A percentile compares a stretch with the other conserved stretches of the same genome.
phyloP scores from a whole-genome alignment of 2,113 vertebrate species.

The Barbus barbus region DNA sequence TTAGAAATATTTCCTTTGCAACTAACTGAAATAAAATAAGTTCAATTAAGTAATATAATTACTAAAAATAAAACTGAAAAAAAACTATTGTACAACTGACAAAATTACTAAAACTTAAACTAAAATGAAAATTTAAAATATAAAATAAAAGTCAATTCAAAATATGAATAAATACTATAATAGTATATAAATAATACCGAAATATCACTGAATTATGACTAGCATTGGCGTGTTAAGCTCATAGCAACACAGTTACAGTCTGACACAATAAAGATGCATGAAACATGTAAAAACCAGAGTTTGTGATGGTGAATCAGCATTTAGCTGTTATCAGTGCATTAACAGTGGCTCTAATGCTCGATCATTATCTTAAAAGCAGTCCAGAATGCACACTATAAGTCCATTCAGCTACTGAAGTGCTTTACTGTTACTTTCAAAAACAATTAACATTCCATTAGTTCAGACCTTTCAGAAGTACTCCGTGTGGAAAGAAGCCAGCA shows the following conservation, averaged over 20 bases:
- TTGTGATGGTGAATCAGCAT: constrained; percentile 29
- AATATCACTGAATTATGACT: background rate
- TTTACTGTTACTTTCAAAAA: constrained; percentile 28
- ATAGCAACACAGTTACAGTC: background rate
- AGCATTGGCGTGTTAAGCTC: background rate
- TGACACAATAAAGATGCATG: background rate
- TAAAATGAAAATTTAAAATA: background rate
- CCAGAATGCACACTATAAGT: constrained; percentile 29
- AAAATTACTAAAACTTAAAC: background rate
- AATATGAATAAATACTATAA: background rate
- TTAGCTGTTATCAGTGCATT: background rate
- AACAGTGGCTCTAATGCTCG: background rate
- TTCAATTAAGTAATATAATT: background rate
- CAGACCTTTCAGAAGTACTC: constrained; percentile 10
- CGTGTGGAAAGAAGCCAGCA: background rate
- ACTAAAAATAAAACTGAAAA: background rate
- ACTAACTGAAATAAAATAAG: background rate
- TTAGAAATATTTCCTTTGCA: no score
- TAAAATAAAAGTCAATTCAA: no score
- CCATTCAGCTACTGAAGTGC: constrained; percentile 42
- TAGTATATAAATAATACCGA: background rate
- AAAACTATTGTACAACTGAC: no score
- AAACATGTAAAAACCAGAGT: background rate
- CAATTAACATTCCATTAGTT: constrained; percentile 41
- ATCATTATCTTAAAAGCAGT: constrained; percentile 54